Evolutionary conservation across 2,113 vertebrate genomes (phyloP), one percentile per base, ranked within the genome.

Genomic region (Limnothrissa miodon): DNA sequence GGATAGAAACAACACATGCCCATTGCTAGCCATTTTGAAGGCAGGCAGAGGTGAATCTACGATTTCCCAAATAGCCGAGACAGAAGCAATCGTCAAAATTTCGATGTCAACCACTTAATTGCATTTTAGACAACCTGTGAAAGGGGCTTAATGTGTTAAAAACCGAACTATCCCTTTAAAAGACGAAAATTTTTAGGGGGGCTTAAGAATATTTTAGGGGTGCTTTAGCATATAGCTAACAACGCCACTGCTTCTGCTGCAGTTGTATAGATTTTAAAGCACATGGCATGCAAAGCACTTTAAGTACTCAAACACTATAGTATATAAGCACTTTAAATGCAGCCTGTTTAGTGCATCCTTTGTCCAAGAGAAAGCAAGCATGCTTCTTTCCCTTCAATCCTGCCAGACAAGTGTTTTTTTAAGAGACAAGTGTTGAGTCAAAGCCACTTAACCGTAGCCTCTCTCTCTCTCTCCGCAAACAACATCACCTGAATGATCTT

Each of bases 341-440:
- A 33, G 29, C 11, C 29, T 17, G 33, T 17, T 13, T 33, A 39
- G 29, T 74, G 66, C 66, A 74, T 17, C 29, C 17, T 36, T 74
- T 74, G 33, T 74, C 33, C 0, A 4, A 0, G 29, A 9, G 2
- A 36, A 36, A 17, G 33, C 33, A 33, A 33, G 66, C 17, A 10
- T 74, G 66, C 51, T 36, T 29, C 4, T 29, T 33, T 2, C 5
- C 9, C 66, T 39, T 33, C 25, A 3, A 3, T 66, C 10, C 36
- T 56, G 79, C 80, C 80, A 56, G 45, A 83, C 36, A 84, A 45
- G 79, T 10, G 39, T 79, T 83, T 56, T 80, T 45, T 44, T 15
- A 39, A 29, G 56, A 42, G 78, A 70, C 15, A 9, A 42, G 45
- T 39, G 48, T 44, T 53, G 80, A 39, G 48, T 39, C 46, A 81